Conservation (phyloP, 2,888 invertebrate genomes). For the Busseola fusca region DNA sequence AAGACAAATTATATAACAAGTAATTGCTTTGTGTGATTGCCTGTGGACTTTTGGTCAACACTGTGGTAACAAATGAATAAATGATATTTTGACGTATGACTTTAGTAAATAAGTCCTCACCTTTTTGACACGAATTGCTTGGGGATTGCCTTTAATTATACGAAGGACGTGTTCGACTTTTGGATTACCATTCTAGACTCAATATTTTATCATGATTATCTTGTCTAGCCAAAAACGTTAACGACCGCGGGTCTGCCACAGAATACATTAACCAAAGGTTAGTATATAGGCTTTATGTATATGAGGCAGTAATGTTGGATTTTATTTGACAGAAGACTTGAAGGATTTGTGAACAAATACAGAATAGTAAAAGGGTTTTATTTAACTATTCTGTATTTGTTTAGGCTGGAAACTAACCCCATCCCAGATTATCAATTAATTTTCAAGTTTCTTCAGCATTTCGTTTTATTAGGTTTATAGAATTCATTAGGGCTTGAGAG, state of each 20-base stretch:
- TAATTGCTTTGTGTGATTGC: too few relatives aligned
- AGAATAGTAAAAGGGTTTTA: too few relatives aligned
- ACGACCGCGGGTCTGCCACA: background rate
- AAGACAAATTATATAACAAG: too few relatives aligned
- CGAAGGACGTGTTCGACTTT: slow-evolving; percentile 1
- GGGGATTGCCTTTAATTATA: background rate
- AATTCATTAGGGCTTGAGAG: background rate
- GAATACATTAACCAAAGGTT: background rate
- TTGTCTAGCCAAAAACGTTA: background rate
- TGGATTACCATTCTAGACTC: background rate
- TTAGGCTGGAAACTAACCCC: background rate
- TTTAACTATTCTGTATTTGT: background rate
- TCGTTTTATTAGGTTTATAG: background rate
- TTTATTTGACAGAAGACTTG: background rate
- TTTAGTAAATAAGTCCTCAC: background rate
- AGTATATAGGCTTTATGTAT: background rate
- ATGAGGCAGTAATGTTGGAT: background rate
- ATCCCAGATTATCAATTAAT: background rate
- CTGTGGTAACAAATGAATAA: too few relatives aligned
- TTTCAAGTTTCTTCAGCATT: background rate
- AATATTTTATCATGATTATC: background rate
- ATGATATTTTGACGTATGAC: too few relatives aligned
- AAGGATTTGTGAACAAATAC: too few relatives aligned
- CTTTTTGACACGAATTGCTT: background rate
- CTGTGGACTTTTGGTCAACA: too few relatives aligned